phyloP scores from a whole-genome alignment of 2,797 vertebrate species.

The Varecia variegata region DNA sequence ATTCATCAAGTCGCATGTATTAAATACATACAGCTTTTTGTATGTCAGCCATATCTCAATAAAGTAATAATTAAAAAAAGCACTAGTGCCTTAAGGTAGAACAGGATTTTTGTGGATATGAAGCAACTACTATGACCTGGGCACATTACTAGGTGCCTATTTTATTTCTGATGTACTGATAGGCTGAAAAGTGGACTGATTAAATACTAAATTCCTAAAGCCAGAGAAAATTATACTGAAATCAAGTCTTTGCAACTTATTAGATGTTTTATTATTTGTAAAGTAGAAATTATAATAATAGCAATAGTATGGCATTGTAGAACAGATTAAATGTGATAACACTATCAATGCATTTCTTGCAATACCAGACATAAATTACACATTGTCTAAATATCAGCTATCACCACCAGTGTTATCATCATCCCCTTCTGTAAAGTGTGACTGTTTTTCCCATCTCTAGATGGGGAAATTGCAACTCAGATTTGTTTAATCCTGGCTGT shows the following conservation, averaged over 20 bases:
- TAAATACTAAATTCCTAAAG: not conserved
- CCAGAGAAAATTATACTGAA: not conserved
- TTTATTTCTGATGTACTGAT: not conserved
- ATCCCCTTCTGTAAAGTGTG: not conserved
- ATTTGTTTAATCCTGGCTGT: not conserved
- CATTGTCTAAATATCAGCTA: not conserved
- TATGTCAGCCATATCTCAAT: not conserved
- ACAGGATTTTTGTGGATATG: not conserved
- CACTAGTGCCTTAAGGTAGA: too few species aligned
- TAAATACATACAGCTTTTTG: not conserved
- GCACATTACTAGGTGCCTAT: not conserved
- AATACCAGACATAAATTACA: not conserved
- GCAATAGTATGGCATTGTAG: not conserved
- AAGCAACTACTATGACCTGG: not conserved
- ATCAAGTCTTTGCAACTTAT: not conserved
- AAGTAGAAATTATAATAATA: not conserved
- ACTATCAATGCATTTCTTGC: not conserved
- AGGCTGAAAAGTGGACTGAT: not conserved
- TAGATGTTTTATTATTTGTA: not conserved
- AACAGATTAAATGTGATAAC: not conserved
- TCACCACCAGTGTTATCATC: not conserved
- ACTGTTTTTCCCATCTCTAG: not conserved
- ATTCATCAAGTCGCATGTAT: not conserved
- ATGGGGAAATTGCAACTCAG: not conserved
- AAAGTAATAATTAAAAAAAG: not conserved